Percentiles rank a stretch among this genome's conserved stretches.
Evolutionary conservation across 2,113 vertebrate species (phyloP).

Genomic region (Gallinago media): DNA sequence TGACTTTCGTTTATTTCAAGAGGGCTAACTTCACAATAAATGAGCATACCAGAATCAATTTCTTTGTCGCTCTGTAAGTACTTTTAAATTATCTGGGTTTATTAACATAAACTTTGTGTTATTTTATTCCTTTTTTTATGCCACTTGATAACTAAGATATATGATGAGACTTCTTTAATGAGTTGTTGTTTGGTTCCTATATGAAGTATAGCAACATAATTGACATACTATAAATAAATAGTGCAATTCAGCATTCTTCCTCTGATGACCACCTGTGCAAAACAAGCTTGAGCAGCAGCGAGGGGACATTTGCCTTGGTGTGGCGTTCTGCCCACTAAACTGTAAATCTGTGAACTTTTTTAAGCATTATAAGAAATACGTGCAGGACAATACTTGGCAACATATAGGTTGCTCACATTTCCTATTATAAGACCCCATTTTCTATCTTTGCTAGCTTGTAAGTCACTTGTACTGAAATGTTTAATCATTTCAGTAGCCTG

Average conservation of each 20-base stretch:
- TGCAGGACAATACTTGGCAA: not conserved
- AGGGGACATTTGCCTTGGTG: not conserved
- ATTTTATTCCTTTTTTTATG: not conserved
- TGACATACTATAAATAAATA: not conserved
- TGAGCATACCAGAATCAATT: constrained; percentile 92
- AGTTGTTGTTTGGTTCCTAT: not conserved
- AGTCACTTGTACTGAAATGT: not conserved
- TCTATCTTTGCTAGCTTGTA: not conserved
- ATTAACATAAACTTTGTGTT: not conserved
- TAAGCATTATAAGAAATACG: not conserved
- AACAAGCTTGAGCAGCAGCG: not conserved
- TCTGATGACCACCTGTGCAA: not conserved
- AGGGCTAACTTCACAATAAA: constrained; percentile 86
- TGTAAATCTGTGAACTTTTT: not conserved
- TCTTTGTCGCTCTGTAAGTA: constrained; percentile 97
- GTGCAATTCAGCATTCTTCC: not conserved
- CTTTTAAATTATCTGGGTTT: constrained; percentile 38
- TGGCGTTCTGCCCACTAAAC: not conserved
- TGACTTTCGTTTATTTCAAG: constrained; percentile 99
- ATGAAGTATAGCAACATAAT: not conserved
- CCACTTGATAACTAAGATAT: not conserved
- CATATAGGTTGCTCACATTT: not conserved
- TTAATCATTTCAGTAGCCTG: not conserved
- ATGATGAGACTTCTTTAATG: not conserved
- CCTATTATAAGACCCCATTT: not conserved